Conservation (phyloP, 2,888 invertebrate genomes). For the Pyralis farinalis region DNA sequence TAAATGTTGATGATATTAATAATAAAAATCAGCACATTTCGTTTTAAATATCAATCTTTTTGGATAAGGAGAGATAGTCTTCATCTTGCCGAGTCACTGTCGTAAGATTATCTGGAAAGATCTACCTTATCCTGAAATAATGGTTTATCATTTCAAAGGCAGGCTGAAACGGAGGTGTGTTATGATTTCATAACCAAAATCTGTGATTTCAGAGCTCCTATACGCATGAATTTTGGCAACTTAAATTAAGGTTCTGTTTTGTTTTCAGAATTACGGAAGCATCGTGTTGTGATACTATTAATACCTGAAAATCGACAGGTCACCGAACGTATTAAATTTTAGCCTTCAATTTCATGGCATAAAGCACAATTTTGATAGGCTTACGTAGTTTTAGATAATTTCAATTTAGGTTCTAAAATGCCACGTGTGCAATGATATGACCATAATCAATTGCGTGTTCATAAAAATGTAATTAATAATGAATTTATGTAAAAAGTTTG, state of each 20-base stretch:
- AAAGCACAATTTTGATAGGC: neutral
- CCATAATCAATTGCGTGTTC: too few species aligned
- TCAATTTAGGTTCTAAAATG: neutral
- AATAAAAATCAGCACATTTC: too few species aligned
- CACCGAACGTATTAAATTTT: neutral
- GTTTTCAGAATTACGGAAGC: slow-evolving; percentile 13
- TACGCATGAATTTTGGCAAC: slow-evolving; percentile 17
- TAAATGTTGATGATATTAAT: too few species aligned
- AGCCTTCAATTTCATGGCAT: neutral
- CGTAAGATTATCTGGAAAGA: too few species aligned
- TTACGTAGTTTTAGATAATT: neutral
- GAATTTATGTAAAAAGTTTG: too few species aligned
- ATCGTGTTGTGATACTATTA: neutral
- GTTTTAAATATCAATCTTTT: too few species aligned
- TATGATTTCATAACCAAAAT: slow-evolving; percentile 52
- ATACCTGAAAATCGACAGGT: slow-evolving; percentile 18
- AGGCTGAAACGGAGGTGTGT: slow-evolving; percentile 27
- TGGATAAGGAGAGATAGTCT: too few species aligned
- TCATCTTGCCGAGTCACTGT: too few species aligned
- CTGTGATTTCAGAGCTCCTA: slow-evolving; percentile 45
- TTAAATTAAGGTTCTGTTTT: slow-evolving; percentile 17
- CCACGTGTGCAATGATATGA: neutral
- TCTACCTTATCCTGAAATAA: too few species aligned
- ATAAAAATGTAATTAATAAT: too few species aligned
- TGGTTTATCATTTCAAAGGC: too few species aligned